These are phyloP conservation scores for Lampris incognitus DNA, from an alignment of 2,113 vertebrate species.

Conservation along the genomic window DNA sequence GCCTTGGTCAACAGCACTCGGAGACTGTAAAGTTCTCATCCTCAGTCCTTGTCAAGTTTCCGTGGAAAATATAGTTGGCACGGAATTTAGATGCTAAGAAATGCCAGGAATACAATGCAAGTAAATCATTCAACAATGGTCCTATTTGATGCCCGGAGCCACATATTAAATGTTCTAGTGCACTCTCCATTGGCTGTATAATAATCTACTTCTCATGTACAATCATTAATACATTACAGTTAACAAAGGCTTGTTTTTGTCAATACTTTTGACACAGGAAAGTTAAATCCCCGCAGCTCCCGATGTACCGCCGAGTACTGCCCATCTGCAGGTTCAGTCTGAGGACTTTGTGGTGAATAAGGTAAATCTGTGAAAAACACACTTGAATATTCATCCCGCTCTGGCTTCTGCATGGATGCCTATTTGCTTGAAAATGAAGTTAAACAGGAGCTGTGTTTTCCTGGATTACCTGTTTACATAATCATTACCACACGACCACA, in stretches of 20 bases:
- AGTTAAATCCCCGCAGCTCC: not conserved
- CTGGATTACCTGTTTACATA: conserved; percentile 25
- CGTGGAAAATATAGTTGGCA: conserved; percentile 41
- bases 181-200: conserved; percentile 32
- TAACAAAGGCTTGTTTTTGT: conserved; percentile 27
- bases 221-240: conserved; percentile 59
- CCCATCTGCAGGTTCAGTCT: conserved; percentile 27
- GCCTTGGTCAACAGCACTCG: conserved; percentile 21
- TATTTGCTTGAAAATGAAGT: conserved; percentile 15
- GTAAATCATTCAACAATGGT: conserved; percentile 21
- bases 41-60: conserved; percentile 27
- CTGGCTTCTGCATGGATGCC: conserved; percentile 17
- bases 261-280: conserved; percentile 35
- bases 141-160: conserved; percentile 34
- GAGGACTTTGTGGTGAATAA: not conserved
- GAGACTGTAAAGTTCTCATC: conserved; percentile 15
- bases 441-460: not conserved
- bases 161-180: conserved; percentile 40
- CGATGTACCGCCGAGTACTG: not conserved
- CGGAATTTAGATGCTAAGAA: conserved; percentile 49
- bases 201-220: conserved; percentile 31
- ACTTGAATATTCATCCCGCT: conserved; percentile 18
- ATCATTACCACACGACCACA: conserved; percentile 4
- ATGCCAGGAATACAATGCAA: conserved; percentile 44
- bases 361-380: conserved; percentile 31